These are phyloP conservation scores for Pseudopleuronectes americanus DNA, from an alignment of 2,797 vertebrate genomes.

Conservation along the genomic window DNA sequence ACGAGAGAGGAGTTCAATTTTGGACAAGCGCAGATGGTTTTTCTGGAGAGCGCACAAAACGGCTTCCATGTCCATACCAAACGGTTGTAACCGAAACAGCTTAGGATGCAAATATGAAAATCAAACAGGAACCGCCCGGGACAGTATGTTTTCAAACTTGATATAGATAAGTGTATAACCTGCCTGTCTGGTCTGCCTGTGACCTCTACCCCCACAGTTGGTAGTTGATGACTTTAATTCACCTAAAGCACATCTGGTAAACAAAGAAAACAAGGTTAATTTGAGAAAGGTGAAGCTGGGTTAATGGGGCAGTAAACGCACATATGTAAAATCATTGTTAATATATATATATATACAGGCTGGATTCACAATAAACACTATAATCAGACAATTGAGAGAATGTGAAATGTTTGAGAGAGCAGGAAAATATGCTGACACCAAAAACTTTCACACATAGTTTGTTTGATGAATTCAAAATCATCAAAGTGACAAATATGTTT, in stretches of 20 bases:
- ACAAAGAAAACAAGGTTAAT: not conserved
- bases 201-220: not conserved
- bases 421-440: too few species aligned
- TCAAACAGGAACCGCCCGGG: not conserved
- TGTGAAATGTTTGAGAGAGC: too few species aligned
- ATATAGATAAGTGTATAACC: too few species aligned
- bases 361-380: too few species aligned
- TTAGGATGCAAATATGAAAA: slow-evolving; percentile 13
- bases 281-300: not conserved
- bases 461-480: too few species aligned
- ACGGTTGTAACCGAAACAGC: not conserved
- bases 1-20: slow-evolving; percentile 62
- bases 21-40: slow-evolving; percentile 62
- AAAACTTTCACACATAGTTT: too few species aligned
- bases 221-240: not conserved
- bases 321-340: not conserved
- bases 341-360: not conserved
- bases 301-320: not conserved
- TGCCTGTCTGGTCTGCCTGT: not conserved
- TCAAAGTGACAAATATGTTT: too few species aligned
- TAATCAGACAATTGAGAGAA: too few species aligned
- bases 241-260: not conserved
- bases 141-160: not conserved
- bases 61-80: not conserved
- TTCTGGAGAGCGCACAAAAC: slow-evolving; percentile 30